Evolutionary conservation across 2,113 vertebrate species (phyloP), one percentile per base, ranked within the genome.

Genomic region (Bufo gargarizans): DNA sequence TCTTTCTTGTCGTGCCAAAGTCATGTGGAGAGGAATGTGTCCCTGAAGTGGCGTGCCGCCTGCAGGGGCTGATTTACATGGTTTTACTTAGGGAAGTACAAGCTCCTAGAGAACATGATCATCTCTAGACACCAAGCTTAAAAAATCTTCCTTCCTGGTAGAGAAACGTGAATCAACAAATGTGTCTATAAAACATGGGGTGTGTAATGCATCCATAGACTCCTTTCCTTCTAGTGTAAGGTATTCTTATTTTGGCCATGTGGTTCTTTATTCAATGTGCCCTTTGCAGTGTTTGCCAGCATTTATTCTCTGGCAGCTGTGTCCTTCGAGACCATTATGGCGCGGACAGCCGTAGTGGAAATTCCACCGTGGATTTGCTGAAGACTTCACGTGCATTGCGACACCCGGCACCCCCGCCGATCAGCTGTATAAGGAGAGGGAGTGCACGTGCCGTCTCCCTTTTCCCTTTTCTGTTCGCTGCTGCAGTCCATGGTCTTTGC

Each of bases 21-120:
- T 74, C 72, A 20, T 19, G 72, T 49, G 49, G 72, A 76, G 69
- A 43, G 71, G 72, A 76, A 76, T 50, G 14, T 74, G 72, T 72
- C 47, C 69, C 8, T 3, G 67, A 8, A 14, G 47, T 17, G 6
- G 4, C 47, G 17, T 2, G 5, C 16, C 3, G 5, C 72, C 72
- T 19, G 72, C 72, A 16, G 72, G 72, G 47, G 16, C 72, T 76
- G 16, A 49, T 76, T 76, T 20, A 49, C 71, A 19, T 74, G 65
- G 65, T 22, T 69, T n/a, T 71, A 22, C 67, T 71, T 71, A 45
- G 22, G 22, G 67, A 43, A 71, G 22, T 71, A 33, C 33, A 22
- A 53, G 53, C 5, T 53, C 5, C 53, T 9, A 9, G 69, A 11
- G 7, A 13, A 33, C 10, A 45, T 4, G 14, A 43, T 16, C 3